Evolutionary conservation across 2,888 invertebrate species (phyloP).

Genomic region (Amphipyra berbera): DNA sequence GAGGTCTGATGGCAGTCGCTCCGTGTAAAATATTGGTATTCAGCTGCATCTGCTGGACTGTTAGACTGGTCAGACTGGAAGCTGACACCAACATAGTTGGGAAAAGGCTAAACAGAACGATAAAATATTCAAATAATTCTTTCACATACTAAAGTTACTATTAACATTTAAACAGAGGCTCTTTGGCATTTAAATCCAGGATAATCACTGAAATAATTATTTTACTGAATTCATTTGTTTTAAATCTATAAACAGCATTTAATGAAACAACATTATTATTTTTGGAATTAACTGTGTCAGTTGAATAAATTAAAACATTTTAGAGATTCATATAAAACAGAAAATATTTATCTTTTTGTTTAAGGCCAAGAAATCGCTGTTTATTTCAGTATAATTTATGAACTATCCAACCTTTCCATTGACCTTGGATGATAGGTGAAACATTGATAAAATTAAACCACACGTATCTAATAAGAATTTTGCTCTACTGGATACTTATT

Average conservation of each 20-base stretch:
- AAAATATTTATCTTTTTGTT: neutral
- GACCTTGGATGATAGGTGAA: slow-evolving; percentile 9
- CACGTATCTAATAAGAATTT: slow-evolving; percentile 24
- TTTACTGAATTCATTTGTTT: neutral
- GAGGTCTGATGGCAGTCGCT: no score
- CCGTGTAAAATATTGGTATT: no score
- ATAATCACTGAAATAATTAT: neutral
- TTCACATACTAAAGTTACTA: no score
- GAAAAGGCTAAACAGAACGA: no score
- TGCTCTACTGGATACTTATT: slow-evolving; percentile 28
- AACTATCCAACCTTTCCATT: neutral
- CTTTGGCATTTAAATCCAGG: no score
- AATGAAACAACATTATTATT: neutral
- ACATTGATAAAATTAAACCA: slow-evolving; percentile 15
- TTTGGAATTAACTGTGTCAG: neutral
- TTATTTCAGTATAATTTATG: neutral
- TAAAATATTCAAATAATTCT: no score
- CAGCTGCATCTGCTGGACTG: no score
- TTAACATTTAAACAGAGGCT: no score
- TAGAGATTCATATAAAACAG: neutral
- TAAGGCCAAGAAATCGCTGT: no score
- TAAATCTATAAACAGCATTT: neutral
- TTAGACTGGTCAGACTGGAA: no score
- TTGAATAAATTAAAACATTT: neutral
- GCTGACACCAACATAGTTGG: no score